Percentiles rank a stretch among this genome's conserved stretches.
Conservation (phyloP, 2,113 vertebrate species). For the Phalacrocorax pelagicus region DNA sequence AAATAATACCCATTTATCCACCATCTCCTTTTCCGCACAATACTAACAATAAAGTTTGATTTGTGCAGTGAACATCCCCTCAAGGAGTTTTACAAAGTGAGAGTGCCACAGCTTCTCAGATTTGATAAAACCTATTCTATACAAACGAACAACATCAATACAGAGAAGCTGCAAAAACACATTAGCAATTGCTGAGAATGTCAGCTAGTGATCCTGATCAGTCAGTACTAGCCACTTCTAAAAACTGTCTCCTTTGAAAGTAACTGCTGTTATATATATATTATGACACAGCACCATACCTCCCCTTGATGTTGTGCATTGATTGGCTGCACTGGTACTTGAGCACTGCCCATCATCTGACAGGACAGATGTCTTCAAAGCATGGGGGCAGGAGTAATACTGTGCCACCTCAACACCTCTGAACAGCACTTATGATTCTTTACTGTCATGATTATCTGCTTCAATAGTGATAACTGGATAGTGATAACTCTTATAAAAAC, state of each 20-base stretch:
- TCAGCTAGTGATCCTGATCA: neutral
- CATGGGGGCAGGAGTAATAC: neutral
- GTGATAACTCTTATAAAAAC: neutral
- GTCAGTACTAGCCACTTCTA: neutral
- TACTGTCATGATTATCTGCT: neutral
- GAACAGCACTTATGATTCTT: neutral
- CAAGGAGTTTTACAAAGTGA: neutral
- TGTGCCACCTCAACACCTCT: neutral
- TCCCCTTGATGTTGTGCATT: neutral
- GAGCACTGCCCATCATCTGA: neutral
- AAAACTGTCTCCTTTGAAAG: neutral
- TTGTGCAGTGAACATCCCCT: neutral
- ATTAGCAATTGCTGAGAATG: neutral
- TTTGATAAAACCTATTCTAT: neutral
- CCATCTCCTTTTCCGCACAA: neutral
- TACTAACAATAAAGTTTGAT: neutral
- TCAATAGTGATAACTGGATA: neutral
- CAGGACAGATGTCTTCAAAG: neutral
- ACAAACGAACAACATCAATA: rapidly evolving
- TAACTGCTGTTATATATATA: neutral
- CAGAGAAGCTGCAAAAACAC: neutral
- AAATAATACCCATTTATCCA: neutral
- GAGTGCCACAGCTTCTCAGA: neutral
- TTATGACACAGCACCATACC: neutral
- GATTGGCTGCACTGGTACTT: neutral